Evolutionary conservation across 2,888 invertebrate genomes (phyloP), one percentile per base, ranked within the genome.

Genomic region (Hermaeophaga mercurialis): DNA sequence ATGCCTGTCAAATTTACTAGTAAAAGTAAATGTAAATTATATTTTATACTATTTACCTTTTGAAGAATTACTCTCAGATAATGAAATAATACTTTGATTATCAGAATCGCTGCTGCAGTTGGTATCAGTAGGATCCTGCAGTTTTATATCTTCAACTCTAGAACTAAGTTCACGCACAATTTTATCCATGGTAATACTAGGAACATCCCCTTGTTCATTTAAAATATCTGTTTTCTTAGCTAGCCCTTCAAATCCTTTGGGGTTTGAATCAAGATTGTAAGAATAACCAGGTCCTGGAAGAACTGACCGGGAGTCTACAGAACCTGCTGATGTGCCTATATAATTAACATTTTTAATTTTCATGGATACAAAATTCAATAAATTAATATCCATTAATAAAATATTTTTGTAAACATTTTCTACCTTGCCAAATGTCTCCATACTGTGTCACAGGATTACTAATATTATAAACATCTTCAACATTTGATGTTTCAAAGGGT

Each of bases 21-120:
- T n/a, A n/a, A 36, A 7, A 33, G n/a, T 33, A 33, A 33, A 33
- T n/a, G n/a, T n/a, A 33, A 33, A 33, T 33, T 7, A 33, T 33
- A 36, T 36, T 15, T 14, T 14, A 36, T 4, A n/a, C n/a, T n/a
- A n/a, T n/a, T 19, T 17, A 34, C 61, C 62, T 41, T 68, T 70
- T 1, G 71, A 67, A 14, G 62, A 64, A 33, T 67, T 65, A 44
- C 68, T 69, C 2, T 66, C 66, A 1, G 63, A 60, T 7, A 69
- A 61, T 1, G 74, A 75, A 18, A 72, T 62, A 9, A 76, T 54
- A 50, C 75, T 75, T 22, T 75, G 70, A 53, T 74, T 75, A 54
- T 76, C 76, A 24, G 73, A 71, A 59, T 76, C 74, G 1, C 72
- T 71, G 34, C 71, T 71, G 47, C 62, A 64, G 24, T 64, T 64